Evolutionary conservation across 2,888 invertebrate species (phyloP).

Genomic region (Dichetophora obliterata): DNA sequence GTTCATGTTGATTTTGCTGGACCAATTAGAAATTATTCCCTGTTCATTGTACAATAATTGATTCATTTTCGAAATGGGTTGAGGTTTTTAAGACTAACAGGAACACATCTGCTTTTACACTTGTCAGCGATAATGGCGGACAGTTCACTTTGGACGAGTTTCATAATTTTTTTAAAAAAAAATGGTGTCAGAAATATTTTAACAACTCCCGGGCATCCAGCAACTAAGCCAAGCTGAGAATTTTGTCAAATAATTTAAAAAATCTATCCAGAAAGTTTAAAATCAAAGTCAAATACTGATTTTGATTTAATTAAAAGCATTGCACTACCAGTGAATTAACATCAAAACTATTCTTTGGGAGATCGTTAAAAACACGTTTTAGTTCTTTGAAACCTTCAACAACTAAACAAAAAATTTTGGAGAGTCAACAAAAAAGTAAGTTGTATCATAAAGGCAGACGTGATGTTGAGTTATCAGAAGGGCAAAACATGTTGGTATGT

Average conservation of each 20-base stretch:
- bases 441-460: neutral
- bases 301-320: neutral
- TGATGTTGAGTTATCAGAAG: neutral
- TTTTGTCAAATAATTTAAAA: neutral
- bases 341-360: neutral
- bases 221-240: conserved; percentile 48
- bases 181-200: conserved; percentile 36
- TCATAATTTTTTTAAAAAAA: conserved; percentile 18
- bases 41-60: conserved; percentile 44
- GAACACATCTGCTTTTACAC: conserved; percentile 41
- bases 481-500: neutral
- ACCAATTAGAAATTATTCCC: conserved; percentile 42
- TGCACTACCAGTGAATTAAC: neutral
- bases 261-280: neutral
- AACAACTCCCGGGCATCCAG: conserved; percentile 48
- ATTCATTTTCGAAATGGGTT: conserved; percentile 47
- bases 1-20: conserved; percentile 47
- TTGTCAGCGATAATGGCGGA: conserved; percentile 46
- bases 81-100: conserved; percentile 48
- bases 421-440: neutral
- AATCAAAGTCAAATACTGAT: neutral
- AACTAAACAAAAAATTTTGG: neutral
- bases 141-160: conserved; percentile 44
- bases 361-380: neutral
- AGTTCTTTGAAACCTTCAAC: neutral